phyloP scores from a whole-genome alignment of 2,113 vertebrate genomes.

The Mormyrus iriodes region DNA sequence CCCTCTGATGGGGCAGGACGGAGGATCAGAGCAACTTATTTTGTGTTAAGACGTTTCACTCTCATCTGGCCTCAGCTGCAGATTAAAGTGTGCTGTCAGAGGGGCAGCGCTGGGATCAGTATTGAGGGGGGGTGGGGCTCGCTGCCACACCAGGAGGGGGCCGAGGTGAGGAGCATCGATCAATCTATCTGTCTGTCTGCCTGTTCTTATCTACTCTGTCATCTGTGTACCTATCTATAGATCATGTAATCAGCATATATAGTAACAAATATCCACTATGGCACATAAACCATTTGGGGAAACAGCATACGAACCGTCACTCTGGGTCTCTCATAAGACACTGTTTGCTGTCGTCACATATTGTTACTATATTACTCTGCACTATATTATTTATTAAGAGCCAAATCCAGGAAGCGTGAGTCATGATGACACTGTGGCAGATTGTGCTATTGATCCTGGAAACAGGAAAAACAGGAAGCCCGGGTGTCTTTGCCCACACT shows the following conservation, averaged over 20 bases:
- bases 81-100: conserved; percentile 74
- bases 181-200: too few relatives aligned
- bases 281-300: not conserved
- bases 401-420: not conserved
- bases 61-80: conserved; percentile 50
- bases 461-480: not conserved
- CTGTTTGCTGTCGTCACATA: not conserved
- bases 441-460: not conserved
- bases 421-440: not conserved
- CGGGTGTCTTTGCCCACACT: not conserved
- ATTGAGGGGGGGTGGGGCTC: conserved; percentile 78
- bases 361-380: not conserved
- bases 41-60: not conserved
- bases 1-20: not conserved
- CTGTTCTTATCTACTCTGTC: too few relatives aligned
- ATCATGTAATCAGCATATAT: too few relatives aligned
- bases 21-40: not conserved
- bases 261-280: not conserved
- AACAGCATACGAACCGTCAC: not conserved
- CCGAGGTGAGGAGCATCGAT: conserved; percentile 58
- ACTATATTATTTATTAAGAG: not conserved
- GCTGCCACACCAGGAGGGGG: conserved; percentile 69
- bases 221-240: too few relatives aligned
- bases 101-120: conserved; percentile 72
- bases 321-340: not conserved